phyloP scores from a whole-genome alignment of 2,888 invertebrate genomes.

The Diploptera punctata region DNA sequence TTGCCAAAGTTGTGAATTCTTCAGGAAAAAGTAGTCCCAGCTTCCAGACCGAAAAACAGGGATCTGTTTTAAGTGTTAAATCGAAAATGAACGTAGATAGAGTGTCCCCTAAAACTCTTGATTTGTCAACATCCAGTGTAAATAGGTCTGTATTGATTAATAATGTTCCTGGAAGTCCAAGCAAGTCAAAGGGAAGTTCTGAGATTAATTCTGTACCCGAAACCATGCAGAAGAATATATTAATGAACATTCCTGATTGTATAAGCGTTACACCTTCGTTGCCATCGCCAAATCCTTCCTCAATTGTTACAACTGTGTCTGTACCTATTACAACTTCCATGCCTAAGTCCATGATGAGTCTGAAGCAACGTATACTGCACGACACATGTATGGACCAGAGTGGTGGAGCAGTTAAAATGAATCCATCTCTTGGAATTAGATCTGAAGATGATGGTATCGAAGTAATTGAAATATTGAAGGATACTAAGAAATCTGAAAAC shows the following conservation, averaged over 20 bases:
- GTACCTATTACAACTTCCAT: neutral
- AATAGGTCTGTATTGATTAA: neutral
- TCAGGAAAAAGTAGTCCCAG: constrained; percentile 8
- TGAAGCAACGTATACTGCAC: constrained; percentile 50
- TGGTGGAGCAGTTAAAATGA: constrained; percentile 46
- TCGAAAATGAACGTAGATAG: neutral
- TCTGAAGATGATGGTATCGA: constrained; percentile 33
- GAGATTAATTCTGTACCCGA: constrained; percentile 26
- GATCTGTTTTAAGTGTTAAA: neutral
- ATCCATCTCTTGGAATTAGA: neutral
- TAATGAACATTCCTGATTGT: constrained; percentile 41
- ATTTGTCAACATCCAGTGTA: constrained; percentile 1
- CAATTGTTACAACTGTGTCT: constrained; percentile 10
- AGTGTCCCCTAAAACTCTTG: constrained; percentile 9
- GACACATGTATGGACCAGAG: constrained; percentile 46
- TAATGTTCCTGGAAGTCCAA: neutral
- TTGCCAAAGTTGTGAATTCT: constrained; percentile 1
- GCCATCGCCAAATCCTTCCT: neutral
- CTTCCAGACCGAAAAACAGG: constrained; percentile 9
- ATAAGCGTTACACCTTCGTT: constrained; percentile 40
- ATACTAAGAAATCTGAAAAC: neutral
- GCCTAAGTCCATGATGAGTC: constrained; percentile 22
- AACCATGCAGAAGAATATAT: neutral
- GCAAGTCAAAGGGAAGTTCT: constrained; percentile 19
- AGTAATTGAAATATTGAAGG: constrained; percentile 37